Base-by-base conservation (phyloP, 2,113 vertebrate genomes). In the Etheostoma cragini region DNA sequence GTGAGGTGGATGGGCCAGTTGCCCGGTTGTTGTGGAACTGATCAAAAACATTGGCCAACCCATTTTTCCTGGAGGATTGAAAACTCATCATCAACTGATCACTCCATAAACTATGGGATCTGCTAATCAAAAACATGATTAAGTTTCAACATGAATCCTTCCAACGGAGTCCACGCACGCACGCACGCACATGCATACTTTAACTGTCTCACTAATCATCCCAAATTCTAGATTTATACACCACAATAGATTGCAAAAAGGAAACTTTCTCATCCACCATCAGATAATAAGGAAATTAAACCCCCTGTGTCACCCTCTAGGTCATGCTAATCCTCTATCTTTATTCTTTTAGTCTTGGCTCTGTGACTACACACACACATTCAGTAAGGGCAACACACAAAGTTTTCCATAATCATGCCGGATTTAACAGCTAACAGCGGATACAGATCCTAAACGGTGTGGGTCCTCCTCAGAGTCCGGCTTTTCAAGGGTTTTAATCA, bases 401-500 rank as follows among this genome's bases (percentile, higher is more conserved):
- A 64, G 63, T 78, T 19, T 78, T 46, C 70, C 53, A 75, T 84
- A 93, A 89, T 91, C 90, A 87, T 83, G 63, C 78, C 13, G 1
- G 38, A 82, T 84, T 63, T 88, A 89, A 80, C 63, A 16, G 77
- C 83, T 78, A 72, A 84, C 72, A 84, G 73, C 67, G 56, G 87
- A 81, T 75, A 63, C 66, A 56, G 81, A 86, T 76, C 67, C 78
- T 88, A 85, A 91, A 91, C 3, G 60, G 72, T 65, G 73, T 54
- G 52, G 63, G 50, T 81, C 80, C 78, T 88, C 91, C 90, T 83
- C 76, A 84, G 90, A 85, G 91, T 80, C 76, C 54, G 84, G 82
- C 83, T 90, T 91, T 91, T 88, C 60, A 65, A 88, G 85, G 86
- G 85, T 90, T 93, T 94, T 91, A 92, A 92, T 93, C 91, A 81